These are phyloP conservation scores for Siniperca scherzeri DNA, from an alignment of 2,797 vertebrate genomes.

Conservation along the genomic window DNA sequence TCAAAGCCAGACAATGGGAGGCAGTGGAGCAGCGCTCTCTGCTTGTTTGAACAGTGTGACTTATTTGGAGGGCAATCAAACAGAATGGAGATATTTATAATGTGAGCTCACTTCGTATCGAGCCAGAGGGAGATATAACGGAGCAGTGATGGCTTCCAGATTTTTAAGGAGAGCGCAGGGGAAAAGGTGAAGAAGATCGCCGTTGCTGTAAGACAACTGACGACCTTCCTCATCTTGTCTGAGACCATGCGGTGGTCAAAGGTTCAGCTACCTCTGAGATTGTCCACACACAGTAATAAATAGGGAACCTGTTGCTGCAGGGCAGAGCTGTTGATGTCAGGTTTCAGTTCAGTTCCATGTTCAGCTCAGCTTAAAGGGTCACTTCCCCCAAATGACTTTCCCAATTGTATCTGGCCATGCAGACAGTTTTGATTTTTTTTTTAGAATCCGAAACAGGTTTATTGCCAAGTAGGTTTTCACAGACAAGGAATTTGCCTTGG, in stretches of 20 bases:
- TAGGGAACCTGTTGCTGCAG: constrained; percentile 15
- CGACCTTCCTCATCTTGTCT: constrained; percentile 57
- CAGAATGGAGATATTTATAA: constrained; percentile 79
- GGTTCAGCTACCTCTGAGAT: constrained; percentile 33
- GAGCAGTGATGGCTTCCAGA: constrained; percentile 80
- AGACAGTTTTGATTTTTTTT: background rate
- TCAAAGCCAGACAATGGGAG: constrained; percentile 78
- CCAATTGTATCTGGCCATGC: background rate
- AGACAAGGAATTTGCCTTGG: background rate
- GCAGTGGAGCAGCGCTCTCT: constrained; percentile 60
- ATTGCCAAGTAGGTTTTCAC: too few species aligned
- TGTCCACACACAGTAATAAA: constrained; percentile 36
- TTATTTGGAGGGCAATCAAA: constrained; percentile 84
- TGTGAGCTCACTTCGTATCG: constrained; percentile 79
- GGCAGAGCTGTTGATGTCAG: constrained; percentile 15
- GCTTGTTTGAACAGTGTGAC: constrained; percentile 84
- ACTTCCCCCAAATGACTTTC: background rate
- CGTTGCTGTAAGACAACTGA: constrained; percentile 35
- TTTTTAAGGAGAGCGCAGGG: constrained; percentile 40
- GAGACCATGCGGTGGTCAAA: constrained; percentile 42
- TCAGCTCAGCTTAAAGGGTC: background rate
- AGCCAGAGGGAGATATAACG: constrained; percentile 61
- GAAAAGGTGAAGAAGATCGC: constrained; percentile 56
- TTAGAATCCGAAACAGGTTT: too few species aligned
- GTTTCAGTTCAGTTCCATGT: background rate